Percentiles rank a stretch among this genome's conserved stretches.
phyloP scores from a whole-genome alignment of 2,888 invertebrate species.

The Prosapia bicincta region DNA sequence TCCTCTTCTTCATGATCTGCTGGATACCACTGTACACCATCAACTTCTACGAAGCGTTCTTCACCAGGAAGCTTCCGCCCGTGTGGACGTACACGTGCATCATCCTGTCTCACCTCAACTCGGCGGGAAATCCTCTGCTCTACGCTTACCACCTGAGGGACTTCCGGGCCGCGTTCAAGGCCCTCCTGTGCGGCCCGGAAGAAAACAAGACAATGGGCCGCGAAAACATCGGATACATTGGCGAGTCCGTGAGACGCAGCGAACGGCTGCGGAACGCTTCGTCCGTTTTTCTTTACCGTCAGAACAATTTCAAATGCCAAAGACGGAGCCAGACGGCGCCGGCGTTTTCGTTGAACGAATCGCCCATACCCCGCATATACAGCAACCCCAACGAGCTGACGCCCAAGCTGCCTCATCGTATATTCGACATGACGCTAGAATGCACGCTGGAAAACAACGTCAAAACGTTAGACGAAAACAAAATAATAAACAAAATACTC shows the following conservation, averaged over 20 bases:
- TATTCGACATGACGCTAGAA: neutral
- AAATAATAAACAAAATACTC: neutral
- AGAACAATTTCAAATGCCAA: neutral
- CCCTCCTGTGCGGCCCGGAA: slow-evolving; percentile 8
- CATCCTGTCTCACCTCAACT: slow-evolving; percentile 89
- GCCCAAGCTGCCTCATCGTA: neutral
- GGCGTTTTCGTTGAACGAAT: neutral
- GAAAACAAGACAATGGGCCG: slow-evolving; percentile 10
- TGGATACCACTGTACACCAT: slow-evolving; percentile 95
- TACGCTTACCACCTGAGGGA: slow-evolving; percentile 86
- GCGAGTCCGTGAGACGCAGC: neutral
- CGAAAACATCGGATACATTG: slow-evolving; percentile 6
- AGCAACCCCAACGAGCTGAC: neutral
- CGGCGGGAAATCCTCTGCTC: slow-evolving; percentile 86
- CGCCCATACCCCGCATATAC: neutral
- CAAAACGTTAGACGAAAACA: neutral
- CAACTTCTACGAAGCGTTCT: slow-evolving; percentile 83
- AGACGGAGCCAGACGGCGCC: neutral
- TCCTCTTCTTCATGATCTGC: slow-evolving; percentile 90
- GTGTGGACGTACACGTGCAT: slow-evolving; percentile 57
- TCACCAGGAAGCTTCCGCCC: neutral
- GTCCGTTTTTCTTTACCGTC: neutral
- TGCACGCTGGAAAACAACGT: neutral
- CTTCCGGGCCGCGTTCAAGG: slow-evolving; percentile 38
- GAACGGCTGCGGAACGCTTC: neutral